Conservation (phyloP, 2,113 vertebrate species). For the Macquaria ambigua region DNA sequence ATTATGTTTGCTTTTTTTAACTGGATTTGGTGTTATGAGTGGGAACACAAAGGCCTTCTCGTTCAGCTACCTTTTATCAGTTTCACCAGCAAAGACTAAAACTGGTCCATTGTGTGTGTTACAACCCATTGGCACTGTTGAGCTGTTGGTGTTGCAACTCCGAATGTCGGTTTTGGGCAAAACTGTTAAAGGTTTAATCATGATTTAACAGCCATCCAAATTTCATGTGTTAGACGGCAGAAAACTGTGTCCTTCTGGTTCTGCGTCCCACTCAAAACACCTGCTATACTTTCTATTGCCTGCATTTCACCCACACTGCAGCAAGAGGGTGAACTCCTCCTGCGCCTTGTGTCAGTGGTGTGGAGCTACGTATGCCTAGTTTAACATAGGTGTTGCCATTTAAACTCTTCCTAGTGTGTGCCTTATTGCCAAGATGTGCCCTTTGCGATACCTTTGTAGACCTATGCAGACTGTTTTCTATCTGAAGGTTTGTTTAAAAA, state of each 20-base stretch:
- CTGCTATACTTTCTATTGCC: conserved; percentile 55
- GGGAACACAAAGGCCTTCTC: conserved; percentile 44
- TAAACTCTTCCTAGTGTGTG: conserved; percentile 71
- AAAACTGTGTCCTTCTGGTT: conserved; percentile 12
- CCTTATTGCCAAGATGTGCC: conserved; percentile 80
- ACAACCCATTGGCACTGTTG: conserved; percentile 5
- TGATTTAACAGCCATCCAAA: conserved; percentile 32
- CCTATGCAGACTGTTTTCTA: conserved; percentile 80
- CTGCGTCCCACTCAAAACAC: conserved; percentile 59
- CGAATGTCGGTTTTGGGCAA: conserved; percentile 2
- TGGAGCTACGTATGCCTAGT: conserved; percentile 52
- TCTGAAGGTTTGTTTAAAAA: conserved; percentile 77
- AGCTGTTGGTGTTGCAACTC: conserved; percentile 39
- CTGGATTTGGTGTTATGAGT: conserved; percentile 64
- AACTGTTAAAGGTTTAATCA: conserved; percentile 21
- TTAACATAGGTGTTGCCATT: conserved; percentile 65
- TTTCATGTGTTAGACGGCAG: conserved; percentile 16
- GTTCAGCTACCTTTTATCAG: conserved; percentile 48
- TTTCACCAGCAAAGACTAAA: conserved; percentile 27
- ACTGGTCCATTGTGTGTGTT: background rate
- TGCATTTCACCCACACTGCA: conserved; percentile 66
- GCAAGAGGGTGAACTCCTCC: conserved; percentile 18
- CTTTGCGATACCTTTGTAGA: conserved; percentile 74
- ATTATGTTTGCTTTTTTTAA: conserved; percentile 60
- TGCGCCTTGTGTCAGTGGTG: conserved; percentile 27